These are phyloP conservation scores for Charanyca ferruginea DNA, from an alignment of 2,888 invertebrate species.

Conservation along the genomic window DNA sequence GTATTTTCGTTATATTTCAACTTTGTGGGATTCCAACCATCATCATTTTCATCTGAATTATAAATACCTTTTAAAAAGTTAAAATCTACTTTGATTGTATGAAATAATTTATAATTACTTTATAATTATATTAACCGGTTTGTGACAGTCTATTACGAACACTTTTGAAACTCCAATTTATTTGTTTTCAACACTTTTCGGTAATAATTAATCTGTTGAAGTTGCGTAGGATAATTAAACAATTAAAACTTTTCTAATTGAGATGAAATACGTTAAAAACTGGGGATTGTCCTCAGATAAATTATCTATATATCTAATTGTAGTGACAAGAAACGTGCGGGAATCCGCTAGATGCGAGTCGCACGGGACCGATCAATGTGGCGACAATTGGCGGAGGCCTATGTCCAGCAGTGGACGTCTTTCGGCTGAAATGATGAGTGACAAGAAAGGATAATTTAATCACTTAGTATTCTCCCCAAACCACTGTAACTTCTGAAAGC, in stretches of 20 bases:
- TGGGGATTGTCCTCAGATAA: no score
- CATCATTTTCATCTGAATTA: conserved; percentile 2
- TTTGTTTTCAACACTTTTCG: conserved; percentile 29
- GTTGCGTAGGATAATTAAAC: background rate
- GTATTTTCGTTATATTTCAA: background rate
- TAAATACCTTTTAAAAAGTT: conserved; percentile 9
- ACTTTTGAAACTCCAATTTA: conserved; percentile 20
- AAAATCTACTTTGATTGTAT: conserved; percentile 22
- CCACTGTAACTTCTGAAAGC: no score
- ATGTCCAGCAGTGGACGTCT: no score
- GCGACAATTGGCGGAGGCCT: no score
- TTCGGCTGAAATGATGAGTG: no score
- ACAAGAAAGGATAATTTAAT: no score
- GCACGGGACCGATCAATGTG: no score
- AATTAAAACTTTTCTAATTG: background rate
- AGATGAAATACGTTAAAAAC: no score
- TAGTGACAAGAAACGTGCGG: no score
- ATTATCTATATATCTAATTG: no score
- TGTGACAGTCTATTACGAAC: conserved; percentile 12
- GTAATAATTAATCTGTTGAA: background rate
- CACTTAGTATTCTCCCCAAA: no score
- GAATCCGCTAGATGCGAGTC: no score
- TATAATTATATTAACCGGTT: conserved; percentile 27
- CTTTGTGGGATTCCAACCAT: background rate
- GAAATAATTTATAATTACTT: conserved; percentile 40